phyloP scores from a whole-genome alignment of 2,113 vertebrate genomes.

The Lagenorhynchus albirostris region DNA sequence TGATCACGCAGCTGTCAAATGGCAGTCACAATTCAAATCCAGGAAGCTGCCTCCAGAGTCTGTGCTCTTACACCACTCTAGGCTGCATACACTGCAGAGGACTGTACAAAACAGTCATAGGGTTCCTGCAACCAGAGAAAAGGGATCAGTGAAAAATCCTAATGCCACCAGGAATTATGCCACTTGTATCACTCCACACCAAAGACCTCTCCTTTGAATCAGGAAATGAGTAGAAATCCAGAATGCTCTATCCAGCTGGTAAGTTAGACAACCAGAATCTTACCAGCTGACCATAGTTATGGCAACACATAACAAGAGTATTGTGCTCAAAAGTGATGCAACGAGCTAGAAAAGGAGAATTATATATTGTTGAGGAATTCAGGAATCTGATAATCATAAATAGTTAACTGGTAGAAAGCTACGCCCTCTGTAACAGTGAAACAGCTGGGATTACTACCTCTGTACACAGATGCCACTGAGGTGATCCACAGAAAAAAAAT shows the following conservation, averaged over 20 bases:
- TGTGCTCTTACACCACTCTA: background rate
- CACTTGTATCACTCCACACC: background rate
- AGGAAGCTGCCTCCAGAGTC: background rate
- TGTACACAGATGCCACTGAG: background rate
- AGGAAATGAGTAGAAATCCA: background rate
- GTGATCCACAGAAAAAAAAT: background rate
- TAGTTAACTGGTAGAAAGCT: background rate
- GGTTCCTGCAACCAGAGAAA: background rate
- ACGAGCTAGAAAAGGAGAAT: background rate
- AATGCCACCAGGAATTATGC: background rate
- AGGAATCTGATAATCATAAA: background rate
- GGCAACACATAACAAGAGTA: background rate
- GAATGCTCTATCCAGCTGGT: background rate
- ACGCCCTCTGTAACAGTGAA: background rate
- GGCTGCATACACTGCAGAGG: background rate
- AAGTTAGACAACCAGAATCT: background rate
- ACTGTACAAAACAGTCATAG: background rate
- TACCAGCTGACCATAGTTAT: background rate
- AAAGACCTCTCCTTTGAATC: background rate
- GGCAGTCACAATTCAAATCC: background rate
- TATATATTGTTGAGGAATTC: background rate
- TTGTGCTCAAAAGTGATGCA: background rate
- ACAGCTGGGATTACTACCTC: background rate
- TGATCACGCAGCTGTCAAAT: background rate
- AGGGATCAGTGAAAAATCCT: background rate